These are phyloP conservation scores for Psococerastis gibbosa DNA, from an alignment of 2,888 invertebrate species.

Conservation along the genomic window DNA sequence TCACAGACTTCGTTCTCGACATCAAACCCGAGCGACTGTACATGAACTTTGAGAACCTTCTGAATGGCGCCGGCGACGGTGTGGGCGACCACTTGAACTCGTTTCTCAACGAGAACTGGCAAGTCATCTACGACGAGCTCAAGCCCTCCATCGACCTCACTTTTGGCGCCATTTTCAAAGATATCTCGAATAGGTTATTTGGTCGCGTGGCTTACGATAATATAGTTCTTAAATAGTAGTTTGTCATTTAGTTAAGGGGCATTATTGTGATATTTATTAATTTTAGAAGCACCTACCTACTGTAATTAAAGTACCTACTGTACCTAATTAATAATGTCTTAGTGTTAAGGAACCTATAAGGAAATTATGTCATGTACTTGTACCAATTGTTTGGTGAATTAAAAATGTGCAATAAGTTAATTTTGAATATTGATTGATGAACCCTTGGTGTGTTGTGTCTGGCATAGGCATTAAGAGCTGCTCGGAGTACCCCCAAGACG, in stretches of 20 bases:
- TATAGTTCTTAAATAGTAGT: not conserved
- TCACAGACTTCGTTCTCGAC: constrained; percentile 15
- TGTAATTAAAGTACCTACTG: no score
- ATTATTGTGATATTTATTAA: no score
- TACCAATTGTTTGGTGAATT: no score
- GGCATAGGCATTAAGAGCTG: no score
- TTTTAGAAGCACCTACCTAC: no score
- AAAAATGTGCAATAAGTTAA: no score
- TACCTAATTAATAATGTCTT: no score
- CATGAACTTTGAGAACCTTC: constrained; percentile 23
- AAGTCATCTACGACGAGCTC: not conserved
- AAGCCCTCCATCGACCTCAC: not conserved
- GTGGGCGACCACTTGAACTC: not conserved
- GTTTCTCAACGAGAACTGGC: constrained; percentile 1
- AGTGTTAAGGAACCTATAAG: no score
- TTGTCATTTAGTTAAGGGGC: not conserved
- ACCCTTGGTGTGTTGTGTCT: no score
- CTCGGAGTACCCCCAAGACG: no score
- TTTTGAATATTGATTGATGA: no score
- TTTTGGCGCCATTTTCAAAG: not conserved
- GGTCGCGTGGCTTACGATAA: not conserved
- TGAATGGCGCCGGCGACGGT: constrained; percentile 26
- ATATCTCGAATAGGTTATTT: constrained; percentile 1
- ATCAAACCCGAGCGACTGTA: constrained; percentile 16
- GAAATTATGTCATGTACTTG: no score